Evolutionary conservation across 2,888 invertebrate genomes (phyloP), one percentile per base, ranked within the genome.

Genomic region (Seladonia tumulorum): DNA sequence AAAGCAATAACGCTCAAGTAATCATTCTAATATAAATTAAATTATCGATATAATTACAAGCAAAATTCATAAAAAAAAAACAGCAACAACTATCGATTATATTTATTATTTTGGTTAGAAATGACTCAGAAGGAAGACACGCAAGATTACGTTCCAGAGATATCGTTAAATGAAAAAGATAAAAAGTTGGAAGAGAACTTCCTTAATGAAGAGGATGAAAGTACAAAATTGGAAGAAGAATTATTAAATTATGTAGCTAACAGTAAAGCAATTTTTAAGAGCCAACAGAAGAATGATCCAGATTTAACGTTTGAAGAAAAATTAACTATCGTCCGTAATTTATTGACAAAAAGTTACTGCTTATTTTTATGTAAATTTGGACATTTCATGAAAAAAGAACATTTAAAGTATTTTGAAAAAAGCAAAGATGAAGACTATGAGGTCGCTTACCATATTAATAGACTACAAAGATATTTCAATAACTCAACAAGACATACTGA

Each of bases 311-410:
- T 96, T 0, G 94, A 95, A 29, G 97, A 98, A 91, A 98, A 98
- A 95, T 95, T 96, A 90, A 94, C 96, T 90, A 97, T 98, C 88
- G 97, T 97, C 0, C 94, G 95, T 75, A 95, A 97, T 29, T 93
- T 98, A 16, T 97, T 97, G 85, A 94, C 96, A 22, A 96, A 96
- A 87, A 98, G 97, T 91, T 97, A 97, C 22, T 95, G 96, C 16
- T 96, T 96, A 53, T 99, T 99, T 94, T 95, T 99, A 1, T 95
- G 96, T 72, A 97, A 98, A 92, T 99, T 98, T 95, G 98, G 98
- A 7, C 96, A 96, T 92, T 96, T 96, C 94, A 95, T 99, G 70
- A 96, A 96, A 45, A 95, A 96, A 25, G 96, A 96, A 57, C 98
- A 98, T 93, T 94, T 98, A n/a, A 92, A 95, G 45, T 97, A 97